phyloP scores from a whole-genome alignment of 37 sponge, comb jelly and placozoan genomes.

The Haliclona indistincta region DNA sequence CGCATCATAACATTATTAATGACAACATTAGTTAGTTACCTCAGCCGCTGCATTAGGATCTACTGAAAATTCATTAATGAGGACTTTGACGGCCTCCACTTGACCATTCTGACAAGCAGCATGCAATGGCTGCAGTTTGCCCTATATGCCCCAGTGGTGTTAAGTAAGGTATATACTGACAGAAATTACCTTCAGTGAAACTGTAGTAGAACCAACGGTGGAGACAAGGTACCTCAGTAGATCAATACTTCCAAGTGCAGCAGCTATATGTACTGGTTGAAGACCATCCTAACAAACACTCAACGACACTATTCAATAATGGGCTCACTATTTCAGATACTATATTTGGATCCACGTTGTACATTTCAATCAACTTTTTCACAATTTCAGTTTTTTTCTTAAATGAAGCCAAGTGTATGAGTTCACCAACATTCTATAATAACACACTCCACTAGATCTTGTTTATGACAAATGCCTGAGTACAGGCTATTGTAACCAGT shows the following conservation, averaged over 20 bases:
- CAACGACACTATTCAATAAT: not conserved
- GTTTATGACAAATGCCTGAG: too few relatives aligned
- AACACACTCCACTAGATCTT: too few relatives aligned
- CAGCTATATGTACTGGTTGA: constrained; percentile 22
- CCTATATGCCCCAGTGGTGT: not conserved
- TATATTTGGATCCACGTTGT: not conserved
- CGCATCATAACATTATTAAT: not conserved
- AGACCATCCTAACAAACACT: not conserved
- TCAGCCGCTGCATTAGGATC: not conserved
- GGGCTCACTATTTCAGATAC: not conserved
- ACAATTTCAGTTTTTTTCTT: constrained; percentile 1
- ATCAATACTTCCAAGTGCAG: constrained; percentile 2
- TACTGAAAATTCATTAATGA: not conserved
- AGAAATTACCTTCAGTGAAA: not conserved
- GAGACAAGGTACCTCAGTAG: constrained; percentile 10
- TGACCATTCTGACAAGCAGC: constrained; percentile 1
- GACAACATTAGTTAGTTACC: not conserved
- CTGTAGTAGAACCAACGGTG: not conserved
- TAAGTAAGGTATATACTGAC: not conserved
- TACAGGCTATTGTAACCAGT: too few relatives aligned
- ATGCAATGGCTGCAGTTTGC: constrained; percentile 12
- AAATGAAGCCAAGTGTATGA: constrained; percentile 2
- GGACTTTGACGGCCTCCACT: constrained; percentile 3
- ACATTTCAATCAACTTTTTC: constrained; percentile 5
- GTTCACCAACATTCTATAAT: not conserved